phyloP scores from a whole-genome alignment of 1,140 invertebrate species.

The Drosophila obscura region DNA sequence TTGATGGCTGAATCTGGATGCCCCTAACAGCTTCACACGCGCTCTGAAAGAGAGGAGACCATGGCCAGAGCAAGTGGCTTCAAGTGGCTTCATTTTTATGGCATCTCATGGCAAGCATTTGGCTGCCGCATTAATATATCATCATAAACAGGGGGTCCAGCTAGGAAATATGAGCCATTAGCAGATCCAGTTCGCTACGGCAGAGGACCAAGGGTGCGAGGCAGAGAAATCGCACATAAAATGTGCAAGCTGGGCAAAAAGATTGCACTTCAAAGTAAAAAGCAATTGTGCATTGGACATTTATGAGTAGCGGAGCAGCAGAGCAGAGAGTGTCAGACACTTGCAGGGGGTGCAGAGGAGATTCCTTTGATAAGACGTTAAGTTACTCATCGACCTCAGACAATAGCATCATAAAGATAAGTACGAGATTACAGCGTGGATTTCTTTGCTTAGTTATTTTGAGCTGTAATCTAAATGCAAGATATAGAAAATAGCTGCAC shows the following conservation, averaged over 20 bases:
- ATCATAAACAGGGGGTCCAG: constrained; percentile 61
- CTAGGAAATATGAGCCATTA: constrained; percentile 50
- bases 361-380: no score
- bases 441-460: no score
- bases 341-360: no score
- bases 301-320: constrained; percentile 8
- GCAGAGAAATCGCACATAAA: constrained; percentile 52
- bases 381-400: no score
- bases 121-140: constrained; percentile 74
- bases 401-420: no score
- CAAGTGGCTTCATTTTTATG: constrained; percentile 71
- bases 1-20: constrained; percentile 26
- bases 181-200: constrained; percentile 33
- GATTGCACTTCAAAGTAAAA: constrained; percentile 32
- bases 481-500: no score
- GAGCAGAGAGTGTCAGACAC: no score
- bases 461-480: no score
- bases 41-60: not conserved
- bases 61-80: constrained; percentile 26
- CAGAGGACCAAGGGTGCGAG: constrained; percentile 2
- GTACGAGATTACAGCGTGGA: no score
- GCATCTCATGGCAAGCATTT: constrained; percentile 47
- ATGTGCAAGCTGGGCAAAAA: constrained; percentile 63
- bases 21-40: constrained; percentile 1
- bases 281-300: constrained; percentile 48